Conservation (phyloP, 2,113 vertebrate species). For the Cochlearius cochlearius region DNA sequence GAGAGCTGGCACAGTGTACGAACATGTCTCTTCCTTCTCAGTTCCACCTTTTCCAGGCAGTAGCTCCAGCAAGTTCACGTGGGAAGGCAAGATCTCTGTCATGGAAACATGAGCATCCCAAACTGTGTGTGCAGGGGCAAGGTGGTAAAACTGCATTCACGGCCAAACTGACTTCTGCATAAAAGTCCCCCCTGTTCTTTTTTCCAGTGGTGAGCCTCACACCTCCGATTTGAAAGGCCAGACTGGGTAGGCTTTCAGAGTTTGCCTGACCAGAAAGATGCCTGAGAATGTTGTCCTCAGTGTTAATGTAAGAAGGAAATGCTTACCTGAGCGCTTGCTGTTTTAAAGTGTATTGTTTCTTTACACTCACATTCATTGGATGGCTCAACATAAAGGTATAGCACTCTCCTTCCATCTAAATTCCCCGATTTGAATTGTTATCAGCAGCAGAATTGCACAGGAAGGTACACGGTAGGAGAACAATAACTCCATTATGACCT, state of each 20-base stretch:
- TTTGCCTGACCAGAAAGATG: not conserved
- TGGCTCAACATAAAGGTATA: not conserved
- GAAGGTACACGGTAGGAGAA: not conserved
- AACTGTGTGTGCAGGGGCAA: not conserved
- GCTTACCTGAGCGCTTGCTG: not conserved
- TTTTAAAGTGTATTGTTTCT: not conserved
- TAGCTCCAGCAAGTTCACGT: not conserved
- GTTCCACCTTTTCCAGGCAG: not conserved
- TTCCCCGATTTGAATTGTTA: not conserved
- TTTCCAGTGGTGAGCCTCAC: not conserved
- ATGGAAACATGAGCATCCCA: not conserved
- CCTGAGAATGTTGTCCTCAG: not conserved
- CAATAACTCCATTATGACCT: constrained; percentile 43
- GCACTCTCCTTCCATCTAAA: not conserved
- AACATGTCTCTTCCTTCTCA: not conserved
- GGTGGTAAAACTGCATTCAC: not conserved
- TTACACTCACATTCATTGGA: not conserved
- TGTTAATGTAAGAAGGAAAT: not conserved
- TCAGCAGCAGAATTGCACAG: not conserved
- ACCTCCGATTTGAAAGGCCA: not conserved
- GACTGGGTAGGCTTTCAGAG: not conserved
- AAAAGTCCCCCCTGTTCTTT: not conserved
- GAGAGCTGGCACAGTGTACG: not conserved
- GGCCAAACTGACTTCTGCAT: not conserved
- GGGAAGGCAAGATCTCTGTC: not conserved